These are phyloP conservation scores for Melanaphis sacchari DNA, from an alignment of 1,140 invertebrate genomes.

Conservation along the genomic window DNA sequence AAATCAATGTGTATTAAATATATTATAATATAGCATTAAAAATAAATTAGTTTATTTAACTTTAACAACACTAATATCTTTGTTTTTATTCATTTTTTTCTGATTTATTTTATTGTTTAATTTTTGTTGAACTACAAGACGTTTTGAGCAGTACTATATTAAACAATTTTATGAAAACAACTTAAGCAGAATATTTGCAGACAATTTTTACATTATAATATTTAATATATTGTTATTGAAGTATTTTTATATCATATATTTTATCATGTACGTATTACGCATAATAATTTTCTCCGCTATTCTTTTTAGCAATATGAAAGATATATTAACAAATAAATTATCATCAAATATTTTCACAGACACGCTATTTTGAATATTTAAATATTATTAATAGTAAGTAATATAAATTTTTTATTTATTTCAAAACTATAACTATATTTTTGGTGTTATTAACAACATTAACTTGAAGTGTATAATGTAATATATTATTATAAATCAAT, in stretches of 20 bases:
- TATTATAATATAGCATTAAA: not conserved
- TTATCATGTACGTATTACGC: not conserved
- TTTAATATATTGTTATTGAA: constrained; percentile 1
- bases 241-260: not conserved
- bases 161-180: not conserved
- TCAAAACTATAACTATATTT: not conserved
- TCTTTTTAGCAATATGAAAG: not conserved
- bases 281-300: not conserved
- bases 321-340: not conserved
- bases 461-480: not conserved
- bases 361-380: not conserved
- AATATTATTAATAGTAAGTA: not conserved
- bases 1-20: not conserved
- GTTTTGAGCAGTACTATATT: not conserved
- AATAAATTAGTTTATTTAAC: not conserved
- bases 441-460: not conserved
- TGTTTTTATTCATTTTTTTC: not conserved
- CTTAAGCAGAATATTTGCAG: not conserved
- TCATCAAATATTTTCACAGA: not conserved
- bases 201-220: not conserved
- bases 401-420: not conserved
- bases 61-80: not conserved
- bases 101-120: not conserved
- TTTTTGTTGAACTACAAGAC: not conserved
- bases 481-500: not conserved